Percentiles rank a stretch among this genome's conserved stretches.
These are phyloP conservation scores for Numida meleagris DNA, from an alignment of 2,113 vertebrate species.

Conservation along the genomic window DNA sequence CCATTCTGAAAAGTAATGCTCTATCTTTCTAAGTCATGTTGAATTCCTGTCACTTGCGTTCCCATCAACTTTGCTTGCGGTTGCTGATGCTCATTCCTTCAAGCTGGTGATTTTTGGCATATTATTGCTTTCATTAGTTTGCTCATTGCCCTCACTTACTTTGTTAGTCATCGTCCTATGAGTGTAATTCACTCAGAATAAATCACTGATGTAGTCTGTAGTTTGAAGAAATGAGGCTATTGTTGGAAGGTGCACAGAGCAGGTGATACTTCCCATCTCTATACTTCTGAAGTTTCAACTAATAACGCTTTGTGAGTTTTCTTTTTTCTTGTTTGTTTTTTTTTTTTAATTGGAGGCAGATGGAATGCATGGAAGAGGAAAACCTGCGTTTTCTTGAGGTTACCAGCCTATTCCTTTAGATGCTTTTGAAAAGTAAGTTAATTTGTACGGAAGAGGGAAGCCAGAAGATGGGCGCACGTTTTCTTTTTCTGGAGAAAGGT, in stretches of 20 bases:
- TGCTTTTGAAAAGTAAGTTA: not conserved
- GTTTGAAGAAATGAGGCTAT: not conserved
- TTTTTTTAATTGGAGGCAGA: not conserved
- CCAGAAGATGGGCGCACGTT: not conserved
- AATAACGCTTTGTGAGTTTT: not conserved
- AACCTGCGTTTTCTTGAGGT: not conserved
- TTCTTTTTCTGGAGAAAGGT: not conserved
- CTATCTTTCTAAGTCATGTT: not conserved
- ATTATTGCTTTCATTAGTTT: not conserved
- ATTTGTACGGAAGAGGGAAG: not conserved
- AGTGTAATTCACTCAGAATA: not conserved
- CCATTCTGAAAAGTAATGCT: accelerated
- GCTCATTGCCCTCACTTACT: not conserved
- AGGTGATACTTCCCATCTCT: not conserved
- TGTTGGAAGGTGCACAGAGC: not conserved
- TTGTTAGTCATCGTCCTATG: not conserved
- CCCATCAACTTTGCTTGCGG: not conserved
- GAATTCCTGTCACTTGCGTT: not conserved
- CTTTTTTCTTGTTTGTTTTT: not conserved
- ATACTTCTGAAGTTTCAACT: not conserved
- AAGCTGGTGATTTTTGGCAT: not conserved
- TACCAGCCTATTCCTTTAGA: not conserved
- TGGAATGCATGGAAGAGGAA: not conserved
- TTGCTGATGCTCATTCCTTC: not conserved
- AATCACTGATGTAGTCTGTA: not conserved